phyloP scores from a whole-genome alignment of 2,113 vertebrate species.

The Pantherophis guttatus region DNA sequence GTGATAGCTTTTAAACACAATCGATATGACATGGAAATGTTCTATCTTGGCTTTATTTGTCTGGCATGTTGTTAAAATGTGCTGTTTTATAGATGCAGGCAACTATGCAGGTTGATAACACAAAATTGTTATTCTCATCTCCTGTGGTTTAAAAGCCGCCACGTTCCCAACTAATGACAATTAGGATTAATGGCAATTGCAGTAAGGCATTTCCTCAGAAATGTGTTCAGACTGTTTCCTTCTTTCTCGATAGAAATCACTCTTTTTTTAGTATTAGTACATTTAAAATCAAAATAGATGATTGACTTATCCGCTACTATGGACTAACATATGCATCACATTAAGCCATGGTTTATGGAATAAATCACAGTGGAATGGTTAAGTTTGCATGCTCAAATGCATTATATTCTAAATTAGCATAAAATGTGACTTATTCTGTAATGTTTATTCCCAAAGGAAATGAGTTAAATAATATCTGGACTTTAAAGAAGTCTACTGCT shows the following conservation, averaged over 20 bases:
- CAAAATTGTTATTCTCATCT: background rate
- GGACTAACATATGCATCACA: background rate
- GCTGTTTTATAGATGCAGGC: background rate
- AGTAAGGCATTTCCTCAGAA: background rate
- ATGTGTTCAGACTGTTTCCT: background rate
- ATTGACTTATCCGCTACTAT: background rate
- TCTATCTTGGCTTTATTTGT: background rate
- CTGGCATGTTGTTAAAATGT: background rate
- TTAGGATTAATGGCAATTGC: background rate
- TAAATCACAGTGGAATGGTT: background rate
- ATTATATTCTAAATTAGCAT: background rate
- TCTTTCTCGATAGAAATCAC: background rate
- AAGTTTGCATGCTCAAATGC: background rate
- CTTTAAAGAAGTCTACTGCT: background rate
- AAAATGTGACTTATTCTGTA: background rate
- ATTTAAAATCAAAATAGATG: background rate
- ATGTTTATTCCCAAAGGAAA: background rate
- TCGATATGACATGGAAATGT: background rate
- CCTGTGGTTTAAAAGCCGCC: background rate
- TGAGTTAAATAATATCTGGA: background rate
- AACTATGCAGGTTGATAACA: background rate
- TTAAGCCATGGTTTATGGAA: background rate
- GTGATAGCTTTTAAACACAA: background rate
- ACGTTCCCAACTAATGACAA: background rate
- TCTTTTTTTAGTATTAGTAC: background rate